Conservation (phyloP, 2,113 vertebrate species). For the Triplophysa dalaica region DNA sequence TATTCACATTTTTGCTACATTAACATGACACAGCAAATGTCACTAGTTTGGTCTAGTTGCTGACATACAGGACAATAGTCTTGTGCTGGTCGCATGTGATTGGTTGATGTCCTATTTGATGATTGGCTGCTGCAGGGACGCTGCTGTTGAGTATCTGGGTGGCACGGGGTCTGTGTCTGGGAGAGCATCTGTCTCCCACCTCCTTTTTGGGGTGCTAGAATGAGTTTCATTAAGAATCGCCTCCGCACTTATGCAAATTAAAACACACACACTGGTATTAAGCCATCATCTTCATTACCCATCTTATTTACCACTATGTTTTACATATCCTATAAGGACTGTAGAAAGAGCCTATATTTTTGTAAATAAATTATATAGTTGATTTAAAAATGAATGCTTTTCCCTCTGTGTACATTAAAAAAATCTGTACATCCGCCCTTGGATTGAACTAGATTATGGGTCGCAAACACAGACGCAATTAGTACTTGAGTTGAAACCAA, state of each 20-base stretch:
- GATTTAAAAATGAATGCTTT: neutral
- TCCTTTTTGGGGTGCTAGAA: constrained; percentile 25
- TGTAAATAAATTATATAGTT: neutral
- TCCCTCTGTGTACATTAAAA: neutral
- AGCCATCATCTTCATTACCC: constrained; percentile 23
- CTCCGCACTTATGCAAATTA: neutral
- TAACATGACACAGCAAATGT: constrained; percentile 57
- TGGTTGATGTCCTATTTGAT: constrained; percentile 40
- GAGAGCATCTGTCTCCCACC: constrained; percentile 41
- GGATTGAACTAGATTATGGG: constrained; percentile 25
- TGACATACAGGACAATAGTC: constrained; percentile 42
- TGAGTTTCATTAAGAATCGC: constrained; percentile 21
- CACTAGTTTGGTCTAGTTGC: constrained; percentile 52
- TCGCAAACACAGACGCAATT: constrained; percentile 11
- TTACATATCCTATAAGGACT: neutral
- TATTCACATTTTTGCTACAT: constrained; percentile 35
- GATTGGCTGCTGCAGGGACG: constrained; percentile 45
- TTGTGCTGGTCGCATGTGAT: constrained; percentile 37
- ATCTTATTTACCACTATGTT: constrained; percentile 1
- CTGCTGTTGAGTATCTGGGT: constrained; percentile 46
- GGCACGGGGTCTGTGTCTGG: constrained; percentile 43
- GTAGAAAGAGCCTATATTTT: neutral
- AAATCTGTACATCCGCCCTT: neutral
- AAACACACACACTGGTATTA: constrained; percentile 1
- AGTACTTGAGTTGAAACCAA: constrained; percentile 26